phyloP scores from a whole-genome alignment of 2,888 invertebrate species.

The Eumacrocentrus americanus region DNA sequence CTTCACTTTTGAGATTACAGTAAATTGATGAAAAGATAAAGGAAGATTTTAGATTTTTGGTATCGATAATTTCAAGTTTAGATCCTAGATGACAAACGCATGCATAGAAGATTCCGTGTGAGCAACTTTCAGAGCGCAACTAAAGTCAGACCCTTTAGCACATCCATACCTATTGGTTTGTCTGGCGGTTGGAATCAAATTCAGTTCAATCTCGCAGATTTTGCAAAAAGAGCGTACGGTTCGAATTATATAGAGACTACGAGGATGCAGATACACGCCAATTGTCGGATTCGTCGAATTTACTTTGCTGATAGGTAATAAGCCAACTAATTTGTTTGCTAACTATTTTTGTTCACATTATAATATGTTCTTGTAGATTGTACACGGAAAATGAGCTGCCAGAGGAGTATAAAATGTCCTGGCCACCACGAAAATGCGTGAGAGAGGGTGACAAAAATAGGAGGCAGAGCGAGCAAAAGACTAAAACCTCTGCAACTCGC shows the following conservation, averaged over 20 bases:
- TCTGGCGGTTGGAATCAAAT: constrained; percentile 96
- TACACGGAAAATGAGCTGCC: constrained; percentile 95
- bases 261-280: constrained; percentile 93
- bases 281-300: constrained; percentile 88
- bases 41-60: constrained; percentile 4
- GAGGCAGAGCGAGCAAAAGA: background rate
- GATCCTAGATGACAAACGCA: constrained; percentile 95
- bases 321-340: constrained; percentile 3
- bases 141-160: constrained; percentile 94
- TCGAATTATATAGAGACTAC: constrained; percentile 92
- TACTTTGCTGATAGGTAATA: constrained; percentile 76
- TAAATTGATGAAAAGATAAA: constrained; percentile 58
- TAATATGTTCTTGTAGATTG: constrained; percentile 69
- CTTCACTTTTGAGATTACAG: constrained; percentile 97
- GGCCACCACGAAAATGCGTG: constrained; percentile 67
- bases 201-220: constrained; percentile 94
- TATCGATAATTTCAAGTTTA: constrained; percentile 56
- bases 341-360: no score
- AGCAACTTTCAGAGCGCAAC: constrained; percentile 96
- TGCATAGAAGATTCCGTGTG: constrained; percentile 82
- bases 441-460: constrained; percentile 9
- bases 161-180: constrained; percentile 94
- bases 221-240: constrained; percentile 92
- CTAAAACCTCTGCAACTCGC: constrained; percentile 10
- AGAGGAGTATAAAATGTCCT: constrained; percentile 92